Evolutionary conservation across 2,888 invertebrate genomes (phyloP), one percentile per base, ranked within the genome.

Genomic region (Drosophila leonis): DNA sequence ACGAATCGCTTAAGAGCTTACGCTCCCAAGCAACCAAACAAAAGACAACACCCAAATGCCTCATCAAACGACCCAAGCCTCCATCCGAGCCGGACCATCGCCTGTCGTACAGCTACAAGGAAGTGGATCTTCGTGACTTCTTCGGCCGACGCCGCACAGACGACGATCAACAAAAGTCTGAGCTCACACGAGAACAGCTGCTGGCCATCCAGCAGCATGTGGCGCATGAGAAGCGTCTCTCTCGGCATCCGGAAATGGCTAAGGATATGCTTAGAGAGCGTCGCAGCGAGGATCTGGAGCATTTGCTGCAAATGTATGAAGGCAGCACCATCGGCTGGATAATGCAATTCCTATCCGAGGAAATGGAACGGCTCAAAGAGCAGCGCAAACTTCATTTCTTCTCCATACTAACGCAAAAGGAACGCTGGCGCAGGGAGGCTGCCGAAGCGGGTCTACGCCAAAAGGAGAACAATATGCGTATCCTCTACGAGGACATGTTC

Each of bases 401-500:
- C 90, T 95, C 96, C 31, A 94, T 97, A 79, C 93, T 97, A 42
- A 96, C 97, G 0, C 97, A 97, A 85, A 94, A 96, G 35, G 96
- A 97, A 83, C 94, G 97, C 74, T 94, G 95, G 75, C 95, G 95
- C 90, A 94, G 96, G 0, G 97, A 98, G 92, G 97, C 97, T 0
- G 95, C 95, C 10, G 97, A 97, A 92, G 96, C 96, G 3, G 97
- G 97, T 1, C 93, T 95, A 55, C 93, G 97, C 24, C 97, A 98
- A 91, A 94, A 95, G 55, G 97, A 98, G 90, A 95, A 96, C 75
- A 94, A 95, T 63, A 93, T 96, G 42, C 93, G 97, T 8, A 91
- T 95, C 9, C 96, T 97, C 87, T 96, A 97, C 78, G 97, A 97
- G 79, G 96, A 97, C 92, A 95, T 97, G 90, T 97, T 97, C 90